Conservation (phyloP, 2,888 invertebrate genomes). For the Byasa hedistus region DNA sequence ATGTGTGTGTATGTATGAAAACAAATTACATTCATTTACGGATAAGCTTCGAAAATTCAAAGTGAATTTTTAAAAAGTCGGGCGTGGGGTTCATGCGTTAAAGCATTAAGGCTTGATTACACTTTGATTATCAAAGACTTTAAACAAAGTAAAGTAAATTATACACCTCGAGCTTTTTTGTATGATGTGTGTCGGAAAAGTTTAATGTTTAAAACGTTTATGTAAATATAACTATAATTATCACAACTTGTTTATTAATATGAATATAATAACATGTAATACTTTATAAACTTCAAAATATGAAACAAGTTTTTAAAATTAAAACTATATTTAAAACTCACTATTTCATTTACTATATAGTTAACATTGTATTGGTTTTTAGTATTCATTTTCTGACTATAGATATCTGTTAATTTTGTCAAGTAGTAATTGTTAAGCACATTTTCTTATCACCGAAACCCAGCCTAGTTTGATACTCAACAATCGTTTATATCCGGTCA, state of each 20-base stretch:
- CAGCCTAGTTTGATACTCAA: too few species aligned
- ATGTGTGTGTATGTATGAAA: conserved; percentile 4
- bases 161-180: background rate
- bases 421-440: too few species aligned
- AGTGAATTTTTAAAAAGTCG: conserved; percentile 23
- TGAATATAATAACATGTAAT: too few species aligned
- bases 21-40: conserved; percentile 19
- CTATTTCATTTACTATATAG: too few species aligned
- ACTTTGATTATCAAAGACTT: conserved; percentile 8
- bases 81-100: conserved; percentile 1
- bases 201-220: background rate
- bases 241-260: background rate
- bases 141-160: conserved; percentile 2
- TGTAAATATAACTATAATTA: background rate
- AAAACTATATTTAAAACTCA: too few species aligned
- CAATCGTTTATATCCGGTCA: background rate
- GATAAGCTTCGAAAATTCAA: conserved; percentile 11
- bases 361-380: too few species aligned
- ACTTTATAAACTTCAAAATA: too few species aligned
- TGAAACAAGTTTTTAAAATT: too few species aligned
- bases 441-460: too few species aligned
- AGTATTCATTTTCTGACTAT: too few species aligned
- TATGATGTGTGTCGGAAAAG: background rate
- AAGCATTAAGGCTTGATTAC: conserved; percentile 8
- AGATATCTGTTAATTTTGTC: too few species aligned